Base-by-base conservation (phyloP, 2,113 vertebrate genomes). In the Takifugu bimaculatus region DNA sequence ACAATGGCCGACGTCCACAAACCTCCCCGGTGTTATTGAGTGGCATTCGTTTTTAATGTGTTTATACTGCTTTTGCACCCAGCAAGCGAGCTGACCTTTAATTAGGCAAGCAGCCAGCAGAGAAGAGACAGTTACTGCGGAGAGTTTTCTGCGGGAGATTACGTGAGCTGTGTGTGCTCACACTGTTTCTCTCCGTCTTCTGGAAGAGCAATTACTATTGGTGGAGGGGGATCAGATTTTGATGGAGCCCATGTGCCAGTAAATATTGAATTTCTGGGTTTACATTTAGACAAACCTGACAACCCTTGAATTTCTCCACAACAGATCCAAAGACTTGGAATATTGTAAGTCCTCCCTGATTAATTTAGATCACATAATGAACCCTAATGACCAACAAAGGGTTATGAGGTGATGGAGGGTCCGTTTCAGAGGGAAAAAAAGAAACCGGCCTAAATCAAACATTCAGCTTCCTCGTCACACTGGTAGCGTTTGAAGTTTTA, bases 401-500 rank as follows among this genome's bases (percentile, higher is more conserved):
- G 20, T 20, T 20, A 20, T 20, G 20, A 20, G 20, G 20, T 20
- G 20, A 20, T 48, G 13, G 4, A n/a, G 14, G 15, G 14, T n/a
- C 5, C 45, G 15, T 48, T 14, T 15, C 12, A 12, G 45, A 45
- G 45, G 4, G 2, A 27, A 50, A 66, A 68, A 66, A 7, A 49
- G 29, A 48, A 63, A 54, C 7, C 52, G 65, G 57, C 48, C 64
- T 68, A 58, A 54, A 72, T 87, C 58, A 81, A 70, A 81, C 74
- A 74, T 87, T 78, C 78, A 70, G 65, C 57, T 26, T 68, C 55
- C 64, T 72, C 67, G 2, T 74, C 72, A 50, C 29, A 68, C 65
- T 60, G 1, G 27, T 45, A 11, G 13, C 57, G 72, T 88, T 87
- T 88, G 75, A 88, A 80, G 76, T 82, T 88, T 84, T 90, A 87